These are phyloP conservation scores for Ceuthmochares aereus DNA, from an alignment of 2,113 vertebrate genomes.

Conservation along the genomic window DNA sequence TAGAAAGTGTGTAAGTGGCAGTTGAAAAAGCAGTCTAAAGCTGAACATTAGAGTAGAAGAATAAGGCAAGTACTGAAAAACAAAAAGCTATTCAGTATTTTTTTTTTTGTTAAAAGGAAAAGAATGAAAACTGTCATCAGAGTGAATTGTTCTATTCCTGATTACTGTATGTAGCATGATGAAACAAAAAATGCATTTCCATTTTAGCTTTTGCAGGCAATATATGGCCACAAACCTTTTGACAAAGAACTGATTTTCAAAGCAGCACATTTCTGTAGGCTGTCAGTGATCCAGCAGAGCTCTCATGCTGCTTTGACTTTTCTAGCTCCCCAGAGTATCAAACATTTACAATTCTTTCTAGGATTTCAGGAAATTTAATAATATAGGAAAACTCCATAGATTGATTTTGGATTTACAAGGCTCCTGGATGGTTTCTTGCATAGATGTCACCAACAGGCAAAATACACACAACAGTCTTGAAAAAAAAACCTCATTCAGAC, in stretches of 20 bases:
- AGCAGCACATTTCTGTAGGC: conserved; percentile 29
- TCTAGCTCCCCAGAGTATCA: not conserved
- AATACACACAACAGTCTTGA: not conserved
- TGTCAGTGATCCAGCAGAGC: conserved; percentile 41
- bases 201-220: conserved; percentile 18
- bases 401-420: conserved; percentile 32
- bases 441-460: not conserved
- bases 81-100: conserved; percentile 49
- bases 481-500: not conserved
- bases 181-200: conserved; percentile 55
- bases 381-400: not conserved
- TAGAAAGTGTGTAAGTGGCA: conserved; percentile 8
- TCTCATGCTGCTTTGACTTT: conserved; percentile 16
- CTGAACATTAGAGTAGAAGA: not conserved
- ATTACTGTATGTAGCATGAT: conserved; percentile 34
- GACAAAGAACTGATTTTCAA: conserved; percentile 44
- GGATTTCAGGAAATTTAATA: conserved; percentile 36
- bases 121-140: conserved; percentile 57
- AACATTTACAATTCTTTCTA: conserved; percentile 27
- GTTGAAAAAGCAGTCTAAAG: not conserved
- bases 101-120: not conserved
- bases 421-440: conserved; percentile 15
- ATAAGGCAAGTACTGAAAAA: conserved; percentile 47
- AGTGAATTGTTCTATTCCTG: conserved; percentile 53
- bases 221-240: conserved; percentile 4